Percentiles rank a stretch among this genome's conserved stretches.
phyloP scores from a whole-genome alignment of 2,797 vertebrate species.

The Borostomias antarcticus region DNA sequence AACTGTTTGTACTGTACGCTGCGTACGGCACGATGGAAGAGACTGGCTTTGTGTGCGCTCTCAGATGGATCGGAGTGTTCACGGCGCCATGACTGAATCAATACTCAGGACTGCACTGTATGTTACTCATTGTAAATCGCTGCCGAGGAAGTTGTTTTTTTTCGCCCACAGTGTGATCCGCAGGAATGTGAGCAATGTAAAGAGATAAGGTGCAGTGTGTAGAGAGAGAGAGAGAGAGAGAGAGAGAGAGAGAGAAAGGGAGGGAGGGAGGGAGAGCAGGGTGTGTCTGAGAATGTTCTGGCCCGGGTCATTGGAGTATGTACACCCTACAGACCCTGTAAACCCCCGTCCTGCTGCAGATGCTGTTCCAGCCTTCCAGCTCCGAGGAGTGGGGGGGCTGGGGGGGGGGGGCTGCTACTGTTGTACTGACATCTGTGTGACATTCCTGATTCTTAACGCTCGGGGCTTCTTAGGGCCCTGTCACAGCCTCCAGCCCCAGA shows the following conservation, averaged over 20 bases:
- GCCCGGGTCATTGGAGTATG: constrained; percentile 57
- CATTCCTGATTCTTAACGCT: constrained; percentile 49
- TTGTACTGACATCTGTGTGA: constrained; percentile 47
- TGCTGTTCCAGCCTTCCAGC: constrained; percentile 49
- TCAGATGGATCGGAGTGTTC: not conserved
- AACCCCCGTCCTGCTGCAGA: constrained; percentile 23
- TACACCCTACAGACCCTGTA: constrained; percentile 51
- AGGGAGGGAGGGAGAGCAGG: constrained; percentile 29
- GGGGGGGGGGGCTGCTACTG: constrained; percentile 21
- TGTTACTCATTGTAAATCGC: not conserved
- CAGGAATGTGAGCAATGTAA: constrained; percentile 59
- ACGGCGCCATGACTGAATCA: not conserved
- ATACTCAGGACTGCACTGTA: not conserved
- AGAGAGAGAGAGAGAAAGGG: constrained; percentile 29
- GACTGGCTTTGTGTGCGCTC: no score
- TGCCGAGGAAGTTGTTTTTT: not conserved
- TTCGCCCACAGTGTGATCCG: not conserved
- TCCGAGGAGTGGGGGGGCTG: constrained; percentile 46
- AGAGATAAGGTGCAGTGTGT: constrained; percentile 54
- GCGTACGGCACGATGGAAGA: no score
- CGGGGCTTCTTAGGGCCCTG: constrained; percentile 47
- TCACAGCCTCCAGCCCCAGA: not conserved
- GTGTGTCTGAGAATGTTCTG: constrained; percentile 62
- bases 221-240: constrained; percentile 17
- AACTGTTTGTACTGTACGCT: no score